Base-by-base conservation (phyloP, 1,140 invertebrate species). In the Anastrepha ludens region DNA sequence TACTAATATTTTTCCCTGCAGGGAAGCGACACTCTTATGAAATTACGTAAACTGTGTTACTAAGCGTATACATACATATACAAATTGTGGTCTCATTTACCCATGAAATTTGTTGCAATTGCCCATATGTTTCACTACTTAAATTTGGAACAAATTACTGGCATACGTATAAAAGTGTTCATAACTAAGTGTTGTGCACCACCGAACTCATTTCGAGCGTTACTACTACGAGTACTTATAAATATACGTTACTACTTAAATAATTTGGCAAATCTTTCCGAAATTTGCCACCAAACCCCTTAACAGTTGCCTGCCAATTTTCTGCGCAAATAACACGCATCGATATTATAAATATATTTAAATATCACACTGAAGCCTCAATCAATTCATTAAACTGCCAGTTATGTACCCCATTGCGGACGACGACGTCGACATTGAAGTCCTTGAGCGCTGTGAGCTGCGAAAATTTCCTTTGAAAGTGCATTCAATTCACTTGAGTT, bases 401-500 rank as follows among this genome's bases (percentile, higher is more conserved):
- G 47, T 81, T 81, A 55, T 55, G 44, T 81, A 50, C 47, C 20
- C 47, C 50, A 20, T 41, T 8, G 41, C 44, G 67, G 9, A n/a
- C 39, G 1, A 55, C 50, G 50, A 55, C 50, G 50, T 11, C 50
- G 50, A 55, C 50, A 55, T 55, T 55, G 50, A 6, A 74, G 64
- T 55, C 41, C 67, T n/a, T 15, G 41, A 3, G 39, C 41, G 64
- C 41, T 47, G 44, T 74, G 67, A 6, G 41, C 44, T 11, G 11
- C 41, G 41, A 11, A 74, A 74, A 74, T 74, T 74, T 74, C 39
- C 67, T 41, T 74, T 41, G 41, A n/a, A 74, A 44, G 67, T 74
- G 67, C 67, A 74, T 74, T 47, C 41, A 44, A 74, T 74, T 74
- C 67, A 74, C 67, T 74, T 74, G 67, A 74, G 67, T 47, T 74